Conservation (phyloP, 2,888 invertebrate genomes). For the Chloroclysta siterata region DNA sequence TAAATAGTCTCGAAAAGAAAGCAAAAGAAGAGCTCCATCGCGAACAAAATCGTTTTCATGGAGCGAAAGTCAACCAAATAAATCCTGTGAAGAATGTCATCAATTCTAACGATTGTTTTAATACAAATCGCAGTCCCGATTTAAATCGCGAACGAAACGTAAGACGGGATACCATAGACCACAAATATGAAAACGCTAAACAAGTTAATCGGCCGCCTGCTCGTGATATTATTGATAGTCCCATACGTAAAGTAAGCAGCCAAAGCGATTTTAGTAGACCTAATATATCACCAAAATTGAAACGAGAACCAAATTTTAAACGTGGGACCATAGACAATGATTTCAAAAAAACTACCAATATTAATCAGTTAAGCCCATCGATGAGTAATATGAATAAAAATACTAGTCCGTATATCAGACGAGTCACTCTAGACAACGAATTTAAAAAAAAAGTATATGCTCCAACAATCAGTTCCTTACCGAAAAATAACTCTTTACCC, state of each 20-base stretch:
- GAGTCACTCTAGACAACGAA: constrained; percentile 14
- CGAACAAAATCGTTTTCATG: constrained; percentile 15
- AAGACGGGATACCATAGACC: constrained; percentile 3
- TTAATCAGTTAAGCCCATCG: background rate
- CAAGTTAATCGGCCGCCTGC: background rate
- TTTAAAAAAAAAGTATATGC: background rate
- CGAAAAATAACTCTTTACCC: constrained; percentile 1
- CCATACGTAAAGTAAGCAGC: constrained; percentile 20
- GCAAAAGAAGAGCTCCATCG: constrained; percentile 14
- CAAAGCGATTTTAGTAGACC: constrained; percentile 17
- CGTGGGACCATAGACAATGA: constrained; percentile 18
- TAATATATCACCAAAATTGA: constrained; percentile 12
- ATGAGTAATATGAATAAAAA: background rate
- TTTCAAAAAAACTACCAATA: background rate
- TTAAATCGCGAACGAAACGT: constrained; percentile 4
- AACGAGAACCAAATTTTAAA: constrained; percentile 11
- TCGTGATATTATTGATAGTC: background rate
- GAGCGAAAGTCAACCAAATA: constrained; percentile 23
- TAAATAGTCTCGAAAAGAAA: constrained; percentile 22
- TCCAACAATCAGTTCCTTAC: background rate
- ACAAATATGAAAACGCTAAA: background rate
- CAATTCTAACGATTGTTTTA: constrained; percentile 8
- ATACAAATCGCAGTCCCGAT: constrained; percentile 14
- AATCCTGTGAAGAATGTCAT: constrained; percentile 8
- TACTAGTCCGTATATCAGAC: constrained; percentile 12